Percentiles rank a stretch among this genome's conserved stretches.
phyloP scores from a whole-genome alignment of 1,140 invertebrate species.

The Varroa destructor region DNA sequence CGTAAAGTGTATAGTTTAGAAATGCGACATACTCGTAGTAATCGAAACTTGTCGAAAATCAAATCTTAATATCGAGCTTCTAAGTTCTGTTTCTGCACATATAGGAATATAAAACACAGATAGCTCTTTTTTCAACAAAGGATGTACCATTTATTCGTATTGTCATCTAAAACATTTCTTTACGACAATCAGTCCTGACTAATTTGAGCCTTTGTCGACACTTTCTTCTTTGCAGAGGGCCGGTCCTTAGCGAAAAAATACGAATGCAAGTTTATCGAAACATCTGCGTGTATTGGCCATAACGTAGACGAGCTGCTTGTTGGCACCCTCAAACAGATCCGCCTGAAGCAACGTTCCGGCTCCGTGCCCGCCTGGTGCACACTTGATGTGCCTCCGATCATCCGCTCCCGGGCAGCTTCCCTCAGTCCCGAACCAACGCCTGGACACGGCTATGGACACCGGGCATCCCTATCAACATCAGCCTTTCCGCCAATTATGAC shows the following conservation, averaged over 20 bases:
- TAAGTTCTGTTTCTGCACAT: too few species aligned
- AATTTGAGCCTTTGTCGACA: too few species aligned
- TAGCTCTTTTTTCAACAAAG: too few species aligned
- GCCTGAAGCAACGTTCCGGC: conserved; percentile 46
- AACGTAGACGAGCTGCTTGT: conserved; percentile 82
- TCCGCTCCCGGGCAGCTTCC: conserved; percentile 19
- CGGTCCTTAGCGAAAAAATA: conserved; percentile 69
- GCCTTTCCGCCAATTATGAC: not conserved
- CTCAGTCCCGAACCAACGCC: conserved; percentile 3
- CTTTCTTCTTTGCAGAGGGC: conserved; percentile 54
- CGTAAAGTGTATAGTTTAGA: too few species aligned
- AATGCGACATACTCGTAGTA: too few species aligned
- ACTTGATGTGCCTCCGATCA: conserved; percentile 15
- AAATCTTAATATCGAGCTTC: too few species aligned
- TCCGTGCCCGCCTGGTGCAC: conserved; percentile 32
- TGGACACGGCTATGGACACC: not conserved
- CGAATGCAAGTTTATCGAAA: conserved; percentile 87
- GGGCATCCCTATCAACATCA: conserved; percentile 5
- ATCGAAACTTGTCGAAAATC: too few species aligned
- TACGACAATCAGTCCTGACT: too few species aligned
- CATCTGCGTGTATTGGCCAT: conserved; percentile 78
- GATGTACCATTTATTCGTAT: too few species aligned
- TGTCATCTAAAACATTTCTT: too few species aligned
- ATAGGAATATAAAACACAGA: too few species aligned
- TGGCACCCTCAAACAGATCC: conserved; percentile 74